Evolutionary conservation across 1,140 invertebrate genomes (phyloP).

Genomic region (Danaus plexippus): DNA sequence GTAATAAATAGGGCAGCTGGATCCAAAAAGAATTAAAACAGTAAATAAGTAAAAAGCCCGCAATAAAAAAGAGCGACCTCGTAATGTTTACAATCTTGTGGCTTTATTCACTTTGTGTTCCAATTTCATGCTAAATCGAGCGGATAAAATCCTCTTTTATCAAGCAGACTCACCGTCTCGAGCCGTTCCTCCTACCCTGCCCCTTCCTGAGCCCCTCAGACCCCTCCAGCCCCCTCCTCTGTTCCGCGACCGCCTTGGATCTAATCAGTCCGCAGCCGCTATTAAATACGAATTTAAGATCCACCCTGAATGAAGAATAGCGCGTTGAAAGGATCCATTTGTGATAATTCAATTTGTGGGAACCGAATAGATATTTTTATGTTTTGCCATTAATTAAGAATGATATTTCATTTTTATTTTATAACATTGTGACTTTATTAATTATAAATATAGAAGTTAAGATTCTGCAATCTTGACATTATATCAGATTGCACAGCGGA

Average conservation of each 20-base stretch:
- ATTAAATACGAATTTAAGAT: constrained; percentile 61
- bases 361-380: constrained; percentile 16
- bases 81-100: constrained; percentile 71
- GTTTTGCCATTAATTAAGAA: neutral
- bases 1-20: constrained; percentile 58
- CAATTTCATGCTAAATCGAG: constrained; percentile 72
- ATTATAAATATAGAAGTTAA: constrained; percentile 8
- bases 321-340: constrained; percentile 44
- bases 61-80: constrained; percentile 67
- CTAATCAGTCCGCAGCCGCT: constrained; percentile 29
- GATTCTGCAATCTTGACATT: constrained; percentile 15
- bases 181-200: constrained; percentile 15
- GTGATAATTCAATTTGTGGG: constrained; percentile 45
- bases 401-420: constrained; percentile 3
- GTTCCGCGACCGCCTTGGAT: constrained; percentile 19
- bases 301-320: constrained; percentile 45
- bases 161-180: constrained; percentile 65
- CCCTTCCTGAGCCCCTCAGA: constrained; percentile 14
- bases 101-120: constrained; percentile 71
- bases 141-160: constrained; percentile 68
- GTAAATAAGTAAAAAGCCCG: constrained; percentile 63
- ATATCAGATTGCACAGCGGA: constrained; percentile 16
- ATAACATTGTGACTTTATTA: no score
- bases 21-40: constrained; percentile 62
- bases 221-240: constrained; percentile 11